Evolutionary conservation across 2,888 invertebrate species (phyloP), one percentile per base, ranked within the genome.

Genomic region (Alentia gelatinosa): DNA sequence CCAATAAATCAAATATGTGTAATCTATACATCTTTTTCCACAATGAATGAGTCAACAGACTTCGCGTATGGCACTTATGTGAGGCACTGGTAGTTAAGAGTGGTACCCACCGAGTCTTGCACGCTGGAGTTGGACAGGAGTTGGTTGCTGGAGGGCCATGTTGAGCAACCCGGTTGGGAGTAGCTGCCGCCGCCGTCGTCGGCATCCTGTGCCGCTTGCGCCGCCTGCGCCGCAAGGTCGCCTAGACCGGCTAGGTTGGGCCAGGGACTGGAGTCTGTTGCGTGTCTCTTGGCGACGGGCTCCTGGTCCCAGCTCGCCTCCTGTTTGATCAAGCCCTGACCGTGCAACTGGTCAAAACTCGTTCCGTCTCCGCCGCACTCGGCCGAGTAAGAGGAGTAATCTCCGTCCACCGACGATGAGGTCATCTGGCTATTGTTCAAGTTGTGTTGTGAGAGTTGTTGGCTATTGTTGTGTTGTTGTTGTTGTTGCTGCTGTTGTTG

Each of bases 211-310:
- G 86, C 42, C n/a, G 50, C 50, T n/a, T 86, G 86, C 7, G 86
- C 86, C 47, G 86, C 86, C 86, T 86, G 86, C 4, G 86, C 86
- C 26, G 86, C 86, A 42, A 86, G 26, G 42, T 86, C 86, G 3
- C 86, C 35, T 42, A 86, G 42, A 86, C 86, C 86, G 1, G 86
- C 42, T 50, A 86, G 50, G 86, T 86, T 86, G 1, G 86, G 86
- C 86, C 86, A 86, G 26, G 86, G 86, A 30, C 86, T 50, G 19
- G 86, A 9, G 30, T 86, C 86, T 3, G 26, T 30, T 30, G 33
- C 33, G 30, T 86, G 86, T 42, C 86, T 42, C 35, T 86, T 86
- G 26, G 26, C 35, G 0, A 47, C 1, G 1, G 86, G 86, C 12
- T 42, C 47, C 23, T 86, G 86, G 47, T 86, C 86, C 86, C 86